A percentile compares a stretch with the other conserved stretches of the same genome.
Evolutionary conservation across 2,113 vertebrate genomes (phyloP).

Genomic region (Colossoma macropomum): DNA sequence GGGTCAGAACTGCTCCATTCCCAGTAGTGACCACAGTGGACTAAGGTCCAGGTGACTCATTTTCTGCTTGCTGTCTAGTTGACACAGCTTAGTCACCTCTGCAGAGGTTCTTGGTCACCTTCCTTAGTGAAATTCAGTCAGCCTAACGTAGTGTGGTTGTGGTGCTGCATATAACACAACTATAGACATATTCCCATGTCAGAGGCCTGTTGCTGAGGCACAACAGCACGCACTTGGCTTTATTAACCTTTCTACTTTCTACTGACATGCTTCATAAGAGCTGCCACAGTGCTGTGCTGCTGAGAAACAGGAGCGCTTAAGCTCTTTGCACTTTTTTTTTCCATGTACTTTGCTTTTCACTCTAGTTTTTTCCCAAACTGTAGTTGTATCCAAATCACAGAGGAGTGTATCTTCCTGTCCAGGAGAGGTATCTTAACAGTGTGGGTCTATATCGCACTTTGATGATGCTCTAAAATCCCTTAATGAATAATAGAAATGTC

Average conservation of each 20-base stretch:
- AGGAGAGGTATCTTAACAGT: too few relatives aligned
- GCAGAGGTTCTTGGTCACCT: background rate
- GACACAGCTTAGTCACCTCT: background rate
- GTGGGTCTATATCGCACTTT: too few relatives aligned
- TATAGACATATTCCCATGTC: background rate
- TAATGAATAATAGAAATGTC: background rate
- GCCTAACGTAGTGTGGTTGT: background rate
- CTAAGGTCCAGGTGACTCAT: slow-evolving; percentile 30
- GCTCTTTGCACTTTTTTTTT: slow-evolving; percentile 20
- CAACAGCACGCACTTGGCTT: slow-evolving; percentile 1
- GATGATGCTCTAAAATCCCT: background rate
- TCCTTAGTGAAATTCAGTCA: background rate
- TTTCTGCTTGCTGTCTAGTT: background rate
- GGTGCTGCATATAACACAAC: background rate
- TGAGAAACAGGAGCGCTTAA: slow-evolving; percentile 3
- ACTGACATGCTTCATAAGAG: slow-evolving; percentile 19
- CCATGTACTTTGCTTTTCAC: slow-evolving; percentile 16
- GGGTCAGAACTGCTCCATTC: background rate
- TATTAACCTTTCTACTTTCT: slow-evolving; percentile 16
- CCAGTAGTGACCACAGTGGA: background rate
- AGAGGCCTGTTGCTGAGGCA: background rate
- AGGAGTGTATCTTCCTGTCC: background rate
- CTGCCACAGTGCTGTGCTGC: slow-evolving; percentile 23
- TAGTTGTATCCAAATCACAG: background rate
- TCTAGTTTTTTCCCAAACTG: background rate